These are phyloP conservation scores for Plectrocnemia conspersa DNA, from an alignment of 1,140 invertebrate species.

Conservation along the genomic window DNA sequence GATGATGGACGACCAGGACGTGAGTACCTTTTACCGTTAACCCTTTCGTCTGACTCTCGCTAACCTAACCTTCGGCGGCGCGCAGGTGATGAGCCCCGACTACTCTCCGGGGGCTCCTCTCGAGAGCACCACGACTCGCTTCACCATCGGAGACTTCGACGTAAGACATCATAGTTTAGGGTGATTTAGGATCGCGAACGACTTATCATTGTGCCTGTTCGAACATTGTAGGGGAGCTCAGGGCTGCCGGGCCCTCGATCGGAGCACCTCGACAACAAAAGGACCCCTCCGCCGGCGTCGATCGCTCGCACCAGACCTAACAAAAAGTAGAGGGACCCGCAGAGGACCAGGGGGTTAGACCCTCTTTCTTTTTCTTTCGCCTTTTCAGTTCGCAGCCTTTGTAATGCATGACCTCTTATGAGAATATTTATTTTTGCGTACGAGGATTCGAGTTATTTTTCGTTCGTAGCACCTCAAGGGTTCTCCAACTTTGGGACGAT, in stretches of 20 bases:
- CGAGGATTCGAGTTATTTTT: neutral
- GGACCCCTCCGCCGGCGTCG: constrained; percentile 44
- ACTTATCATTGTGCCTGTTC: constrained; percentile 31
- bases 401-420: neutral
- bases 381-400: neutral
- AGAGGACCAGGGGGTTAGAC: neutral
- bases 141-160: constrained; percentile 60
- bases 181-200: no score
- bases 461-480: neutral
- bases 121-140: constrained; percentile 49
- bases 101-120: constrained; percentile 51
- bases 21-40: constrained; percentile 56
- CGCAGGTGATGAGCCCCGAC: constrained; percentile 57
- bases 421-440: neutral
- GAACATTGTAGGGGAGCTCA: constrained; percentile 30
- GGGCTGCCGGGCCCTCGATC: constrained; percentile 35
- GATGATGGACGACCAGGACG: constrained; percentile 85
- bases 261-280: constrained; percentile 15
- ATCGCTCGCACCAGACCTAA: constrained; percentile 44
- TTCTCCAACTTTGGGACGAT: no score
- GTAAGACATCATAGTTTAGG: constrained; percentile 50
- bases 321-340: constrained; percentile 44
- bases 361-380: neutral
- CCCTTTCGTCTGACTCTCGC: neutral
- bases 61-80: neutral